Evolutionary conservation across 1,140 invertebrate genomes (phyloP), one percentile per base, ranked within the genome.

Genomic region (Meloidogyne floridensis): DNA sequence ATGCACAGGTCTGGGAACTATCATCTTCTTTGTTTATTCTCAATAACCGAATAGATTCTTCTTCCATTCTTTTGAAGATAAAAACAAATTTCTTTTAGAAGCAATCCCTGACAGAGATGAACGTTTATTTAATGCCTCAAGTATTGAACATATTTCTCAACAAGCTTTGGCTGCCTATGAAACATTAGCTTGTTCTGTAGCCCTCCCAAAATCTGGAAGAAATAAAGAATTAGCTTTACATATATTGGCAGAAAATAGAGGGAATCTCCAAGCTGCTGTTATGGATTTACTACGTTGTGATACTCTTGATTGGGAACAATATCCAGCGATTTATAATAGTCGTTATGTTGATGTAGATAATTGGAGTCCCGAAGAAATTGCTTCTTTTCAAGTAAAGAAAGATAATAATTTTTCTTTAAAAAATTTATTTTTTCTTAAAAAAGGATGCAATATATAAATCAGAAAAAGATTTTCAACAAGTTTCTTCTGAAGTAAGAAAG

Each of bases 191-290:
- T 92, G 91, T 84, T 92, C 91, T 85, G 90, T 92, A 78, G 91
- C 91, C 75, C 87, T 93, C 7, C 90, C 90, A 51, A 80, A 92
- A n/a, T 95, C 94, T 84, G 95, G 95, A 80, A 93, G 94, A 89
- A 96, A 97, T 91, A 95, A 96, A 88, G 96, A 98, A 91, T 95
- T 95, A 89, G 96, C 96, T 81, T 92, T 98, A 83, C 95, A 97
- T 90, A 92, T 97, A 70, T 91, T 98, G n/a, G 87, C 85, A 83
- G 87, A 90, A 80, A 89, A 90, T 77, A 88, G 89, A 69, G 88
- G 90, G 5, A 90, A 90, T 73, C 80, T 90, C 20, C 87, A 90
- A 77, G 83, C 87, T 5, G 81, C 90, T 11, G 86, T 90, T 4
- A 85, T 85, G 81, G 88, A 90, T 76, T 75, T 90, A 71, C 71